phyloP scores from a whole-genome alignment of 2,888 invertebrate genomes.

The Callimorpha dominula region DNA sequence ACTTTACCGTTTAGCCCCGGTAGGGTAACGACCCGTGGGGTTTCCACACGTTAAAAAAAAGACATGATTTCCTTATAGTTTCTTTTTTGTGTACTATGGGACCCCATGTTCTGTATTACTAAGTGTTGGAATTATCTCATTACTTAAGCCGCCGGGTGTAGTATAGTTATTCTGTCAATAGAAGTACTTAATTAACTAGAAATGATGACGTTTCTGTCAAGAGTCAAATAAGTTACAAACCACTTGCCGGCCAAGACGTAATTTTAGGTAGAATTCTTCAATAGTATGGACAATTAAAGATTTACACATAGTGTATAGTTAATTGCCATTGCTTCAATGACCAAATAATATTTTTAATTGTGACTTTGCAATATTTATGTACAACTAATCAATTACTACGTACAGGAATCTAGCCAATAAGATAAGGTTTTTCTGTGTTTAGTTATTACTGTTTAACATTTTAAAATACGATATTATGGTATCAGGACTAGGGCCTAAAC shows the following conservation, averaged over 20 bases:
- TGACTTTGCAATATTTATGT: not conserved
- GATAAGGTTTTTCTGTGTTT: too few species aligned
- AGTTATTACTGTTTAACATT: too few species aligned
- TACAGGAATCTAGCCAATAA: too few species aligned
- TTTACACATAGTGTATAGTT: not conserved
- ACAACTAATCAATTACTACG: not conserved
- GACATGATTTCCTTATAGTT: too few species aligned
- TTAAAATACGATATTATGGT: not conserved
- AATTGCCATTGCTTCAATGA: not conserved
- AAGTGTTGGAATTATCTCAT: not conserved
- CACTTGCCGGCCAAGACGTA: not conserved
- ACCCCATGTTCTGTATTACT: too few species aligned
- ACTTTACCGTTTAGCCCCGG: too few species aligned
- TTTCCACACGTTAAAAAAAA: too few species aligned
- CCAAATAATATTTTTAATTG: not conserved
- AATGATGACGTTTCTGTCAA: not conserved
- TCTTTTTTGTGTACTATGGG: too few species aligned
- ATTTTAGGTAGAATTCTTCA: not conserved
- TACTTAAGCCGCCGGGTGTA: not conserved
- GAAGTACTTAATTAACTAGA: too few species aligned
- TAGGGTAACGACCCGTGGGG: too few species aligned
- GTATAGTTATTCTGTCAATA: not conserved
- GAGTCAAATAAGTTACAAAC: not conserved
- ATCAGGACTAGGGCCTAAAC: not conserved
- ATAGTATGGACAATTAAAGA: constrained; percentile 1